A percentile compares a stretch with the other conserved stretches of the same genome.
phyloP scores from a whole-genome alignment of 2,113 vertebrate genomes.

The Alligator sinensis region DNA sequence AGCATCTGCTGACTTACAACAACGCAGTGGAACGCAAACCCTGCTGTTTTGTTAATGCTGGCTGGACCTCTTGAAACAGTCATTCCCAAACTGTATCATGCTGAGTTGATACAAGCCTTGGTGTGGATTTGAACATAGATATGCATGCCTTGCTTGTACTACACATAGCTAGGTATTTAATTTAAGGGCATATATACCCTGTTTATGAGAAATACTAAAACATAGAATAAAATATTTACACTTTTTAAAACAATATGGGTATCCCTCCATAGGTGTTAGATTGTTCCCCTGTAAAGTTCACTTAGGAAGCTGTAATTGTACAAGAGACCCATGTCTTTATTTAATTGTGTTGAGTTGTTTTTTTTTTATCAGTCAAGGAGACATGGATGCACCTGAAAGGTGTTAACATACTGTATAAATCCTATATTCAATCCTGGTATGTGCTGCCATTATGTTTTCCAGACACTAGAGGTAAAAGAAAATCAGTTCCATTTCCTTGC shows the following conservation, averaged over 20 bases:
- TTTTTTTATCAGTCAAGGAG: neutral
- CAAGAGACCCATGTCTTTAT: neutral
- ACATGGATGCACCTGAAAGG: neutral
- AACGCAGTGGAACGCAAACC: slow-evolving; percentile 42
- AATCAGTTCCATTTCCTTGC: neutral
- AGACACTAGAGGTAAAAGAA: neutral
- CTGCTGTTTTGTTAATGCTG: slow-evolving; percentile 33
- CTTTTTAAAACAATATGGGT: neutral
- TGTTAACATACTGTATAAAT: neutral
- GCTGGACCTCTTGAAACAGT: slow-evolving; percentile 57
- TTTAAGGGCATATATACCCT: neutral
- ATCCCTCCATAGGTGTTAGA: neutral
- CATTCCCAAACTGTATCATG: slow-evolving; percentile 19
- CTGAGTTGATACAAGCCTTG: slow-evolving; percentile 61
- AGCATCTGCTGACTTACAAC: slow-evolving; percentile 27
- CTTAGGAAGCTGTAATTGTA: neutral
- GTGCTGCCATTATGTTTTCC: neutral
- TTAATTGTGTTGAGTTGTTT: neutral
- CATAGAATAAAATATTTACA: neutral
- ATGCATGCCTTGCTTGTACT: slow-evolving; percentile 33
- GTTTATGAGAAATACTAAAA: neutral
- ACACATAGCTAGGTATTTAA: slow-evolving; percentile 37
- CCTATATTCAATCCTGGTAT: neutral
- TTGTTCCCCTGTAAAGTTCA: neutral
- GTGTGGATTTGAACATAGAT: slow-evolving; percentile 56